Percentiles rank a stretch among this genome's conserved stretches.
Evolutionary conservation across 1,140 invertebrate species (phyloP).

Genomic region (Goniozus legneri): DNA sequence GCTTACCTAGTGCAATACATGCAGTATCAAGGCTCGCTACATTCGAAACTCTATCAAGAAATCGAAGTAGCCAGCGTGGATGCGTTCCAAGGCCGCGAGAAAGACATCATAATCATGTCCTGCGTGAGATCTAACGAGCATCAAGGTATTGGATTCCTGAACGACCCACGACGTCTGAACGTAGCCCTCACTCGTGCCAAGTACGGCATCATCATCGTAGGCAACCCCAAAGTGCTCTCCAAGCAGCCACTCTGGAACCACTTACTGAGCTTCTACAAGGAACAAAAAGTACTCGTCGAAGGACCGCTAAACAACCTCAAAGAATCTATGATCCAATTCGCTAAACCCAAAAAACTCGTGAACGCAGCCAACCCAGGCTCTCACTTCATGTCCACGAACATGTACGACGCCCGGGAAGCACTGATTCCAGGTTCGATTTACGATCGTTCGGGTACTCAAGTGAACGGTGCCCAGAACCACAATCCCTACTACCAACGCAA

Average conservation of each 20-base stretch:
- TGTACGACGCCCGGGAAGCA: slow-evolving; percentile 88
- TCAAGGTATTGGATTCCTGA: slow-evolving; percentile 93
- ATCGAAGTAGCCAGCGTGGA: slow-evolving; percentile 99
- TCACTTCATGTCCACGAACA: slow-evolving; percentile 94
- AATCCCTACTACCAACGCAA: slow-evolving; percentile 54
- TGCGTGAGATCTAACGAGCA: slow-evolving; percentile 92
- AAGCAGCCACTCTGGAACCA: slow-evolving; percentile 99
- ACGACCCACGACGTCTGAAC: slow-evolving; percentile 95
- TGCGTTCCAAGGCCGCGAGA: slow-evolving; percentile 96
- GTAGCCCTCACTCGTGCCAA: slow-evolving; percentile 97
- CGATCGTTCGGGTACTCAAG: slow-evolving; percentile 63
- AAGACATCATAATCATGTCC: slow-evolving; percentile 99
- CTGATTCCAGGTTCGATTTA: slow-evolving; percentile 84
- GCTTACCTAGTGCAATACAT: slow-evolving; percentile 98
- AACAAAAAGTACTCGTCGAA: slow-evolving; percentile 96
- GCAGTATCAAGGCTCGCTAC: slow-evolving; percentile 97
- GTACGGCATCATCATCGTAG: slow-evolving; percentile 97
- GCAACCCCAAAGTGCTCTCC: slow-evolving; percentile 97
- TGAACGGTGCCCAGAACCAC: slow-evolving; percentile 49
- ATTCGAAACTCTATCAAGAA: slow-evolving; percentile 96
- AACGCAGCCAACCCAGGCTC: slow-evolving; percentile 93
- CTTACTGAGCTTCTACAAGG: slow-evolving; percentile 95
- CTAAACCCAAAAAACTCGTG: slow-evolving; percentile 93
- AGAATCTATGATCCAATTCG: slow-evolving; percentile 94
- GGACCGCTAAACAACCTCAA: slow-evolving; percentile 97